These are phyloP conservation scores for Otolemur crassicaudatus DNA, from an alignment of 2,797 vertebrate genomes.

Conservation along the genomic window DNA sequence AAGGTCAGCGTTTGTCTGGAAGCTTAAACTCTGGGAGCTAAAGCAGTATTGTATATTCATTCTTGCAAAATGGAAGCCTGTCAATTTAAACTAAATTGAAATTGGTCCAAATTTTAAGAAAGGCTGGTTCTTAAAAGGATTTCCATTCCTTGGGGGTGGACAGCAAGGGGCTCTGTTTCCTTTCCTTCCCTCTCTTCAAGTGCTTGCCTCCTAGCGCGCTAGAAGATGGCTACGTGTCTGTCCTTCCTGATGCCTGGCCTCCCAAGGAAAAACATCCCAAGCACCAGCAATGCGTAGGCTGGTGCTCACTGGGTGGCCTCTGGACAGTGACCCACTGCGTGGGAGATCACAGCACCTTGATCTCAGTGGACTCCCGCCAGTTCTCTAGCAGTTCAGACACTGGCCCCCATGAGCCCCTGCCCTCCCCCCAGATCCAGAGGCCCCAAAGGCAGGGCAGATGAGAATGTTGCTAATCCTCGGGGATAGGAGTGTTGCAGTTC, in stretches of 20 bases:
- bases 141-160: not conserved
- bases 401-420: not conserved
- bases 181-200: not conserved
- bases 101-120: constrained; percentile 2
- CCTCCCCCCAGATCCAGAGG: no score
- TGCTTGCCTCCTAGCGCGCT: not conserved
- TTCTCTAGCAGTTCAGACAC: not conserved
- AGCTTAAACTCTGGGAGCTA: not conserved
- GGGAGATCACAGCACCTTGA: not conserved
- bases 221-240: fast-evolving
- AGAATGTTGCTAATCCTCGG: constrained; percentile 87
- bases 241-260: not conserved
- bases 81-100: not conserved
- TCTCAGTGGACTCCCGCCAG: not conserved
- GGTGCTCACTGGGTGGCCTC: not conserved
- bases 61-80: constrained; percentile 16
- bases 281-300: not conserved
- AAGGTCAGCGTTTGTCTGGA: fast-evolving
- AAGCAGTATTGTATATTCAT: not conserved
- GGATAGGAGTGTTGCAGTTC: constrained; percentile 96
- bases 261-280: not conserved
- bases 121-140: not conserved
- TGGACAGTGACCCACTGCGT: not conserved
- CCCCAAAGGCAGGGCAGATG: fast-evolving
- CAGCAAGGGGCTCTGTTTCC: not conserved